Percentiles rank a stretch among this genome's conserved stretches.
Evolutionary conservation across 2,797 vertebrate species (phyloP).

Genomic region (Eupleurogrammus muticus): DNA sequence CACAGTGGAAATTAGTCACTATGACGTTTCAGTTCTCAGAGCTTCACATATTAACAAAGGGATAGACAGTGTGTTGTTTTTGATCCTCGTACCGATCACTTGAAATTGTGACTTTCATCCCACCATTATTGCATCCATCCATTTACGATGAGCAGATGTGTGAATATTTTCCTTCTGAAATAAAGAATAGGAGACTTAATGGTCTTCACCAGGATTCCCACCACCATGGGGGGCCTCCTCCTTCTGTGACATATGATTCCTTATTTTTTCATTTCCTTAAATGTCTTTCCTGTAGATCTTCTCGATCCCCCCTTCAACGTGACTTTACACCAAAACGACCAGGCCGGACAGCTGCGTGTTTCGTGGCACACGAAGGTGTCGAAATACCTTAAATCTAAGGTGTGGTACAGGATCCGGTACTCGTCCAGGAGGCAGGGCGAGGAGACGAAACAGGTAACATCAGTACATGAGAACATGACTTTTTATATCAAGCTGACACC

Average conservation of each 20-base stretch:
- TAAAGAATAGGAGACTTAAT: neutral
- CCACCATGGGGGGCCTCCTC: neutral
- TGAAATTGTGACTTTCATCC: too few relatives aligned
- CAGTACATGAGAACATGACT: neutral
- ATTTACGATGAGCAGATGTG: too few relatives aligned
- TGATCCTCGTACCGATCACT: too few relatives aligned
- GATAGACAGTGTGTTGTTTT: too few relatives aligned
- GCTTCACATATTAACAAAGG: too few relatives aligned
- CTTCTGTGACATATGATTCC: neutral
- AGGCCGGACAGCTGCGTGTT: constrained; percentile 83
- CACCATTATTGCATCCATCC: too few relatives aligned
- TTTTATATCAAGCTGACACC: neutral
- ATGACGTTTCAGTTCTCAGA: too few relatives aligned
- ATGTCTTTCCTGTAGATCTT: constrained; percentile 81
- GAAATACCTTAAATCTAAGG: accelerated
- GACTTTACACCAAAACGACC: constrained; percentile 74
- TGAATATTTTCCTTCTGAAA: too few relatives aligned
- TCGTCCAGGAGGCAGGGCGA: constrained; percentile 39
- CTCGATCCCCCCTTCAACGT: constrained; percentile 83
- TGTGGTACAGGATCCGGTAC: constrained; percentile 66
- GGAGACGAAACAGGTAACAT: constrained; percentile 55
- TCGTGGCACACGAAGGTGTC: constrained; percentile 74
- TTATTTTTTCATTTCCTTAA: neutral
- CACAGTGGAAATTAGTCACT: too few relatives aligned
- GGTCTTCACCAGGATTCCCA: too few relatives aligned